Conservation (phyloP, 2,113 vertebrate species). For the Brienomyrus brachyistius region DNA sequence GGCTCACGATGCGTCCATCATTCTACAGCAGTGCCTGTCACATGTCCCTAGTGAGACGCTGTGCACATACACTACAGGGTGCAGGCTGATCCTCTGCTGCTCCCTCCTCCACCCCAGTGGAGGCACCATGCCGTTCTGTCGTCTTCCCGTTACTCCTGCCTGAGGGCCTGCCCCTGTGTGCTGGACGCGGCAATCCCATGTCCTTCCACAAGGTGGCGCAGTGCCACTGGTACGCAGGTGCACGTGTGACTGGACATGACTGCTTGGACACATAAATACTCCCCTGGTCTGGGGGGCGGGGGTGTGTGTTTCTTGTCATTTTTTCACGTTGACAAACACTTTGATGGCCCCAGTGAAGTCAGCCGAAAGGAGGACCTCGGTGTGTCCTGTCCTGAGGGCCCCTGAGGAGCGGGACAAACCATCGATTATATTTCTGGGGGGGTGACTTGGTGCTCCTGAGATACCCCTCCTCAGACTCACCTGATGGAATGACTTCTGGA, state of each 20-base stretch:
- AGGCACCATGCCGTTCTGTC: background rate
- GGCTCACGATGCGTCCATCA: background rate
- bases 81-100: background rate
- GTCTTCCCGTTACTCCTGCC: background rate
- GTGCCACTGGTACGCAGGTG: background rate
- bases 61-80: background rate
- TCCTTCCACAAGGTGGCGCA: background rate
- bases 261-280: background rate
- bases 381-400: slow-evolving; percentile 65
- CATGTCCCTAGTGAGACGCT: background rate
- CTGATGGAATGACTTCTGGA: slow-evolving; percentile 78
- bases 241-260: background rate
- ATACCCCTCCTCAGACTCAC: slow-evolving; percentile 45
- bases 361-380: slow-evolving; percentile 73
- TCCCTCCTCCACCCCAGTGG: background rate
- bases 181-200: background rate
- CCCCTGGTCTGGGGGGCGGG: background rate
- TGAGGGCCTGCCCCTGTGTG: background rate
- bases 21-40: background rate
- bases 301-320: slow-evolving; percentile 27
- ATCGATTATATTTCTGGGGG: background rate
- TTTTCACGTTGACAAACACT: slow-evolving; percentile 77
- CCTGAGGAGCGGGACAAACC: slow-evolving; percentile 40
- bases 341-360: slow-evolving; percentile 82
- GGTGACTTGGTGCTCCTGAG: background rate